These are phyloP conservation scores for Trichoplusia ni DNA, from an alignment of 1,140 invertebrate genomes.

Conservation along the genomic window DNA sequence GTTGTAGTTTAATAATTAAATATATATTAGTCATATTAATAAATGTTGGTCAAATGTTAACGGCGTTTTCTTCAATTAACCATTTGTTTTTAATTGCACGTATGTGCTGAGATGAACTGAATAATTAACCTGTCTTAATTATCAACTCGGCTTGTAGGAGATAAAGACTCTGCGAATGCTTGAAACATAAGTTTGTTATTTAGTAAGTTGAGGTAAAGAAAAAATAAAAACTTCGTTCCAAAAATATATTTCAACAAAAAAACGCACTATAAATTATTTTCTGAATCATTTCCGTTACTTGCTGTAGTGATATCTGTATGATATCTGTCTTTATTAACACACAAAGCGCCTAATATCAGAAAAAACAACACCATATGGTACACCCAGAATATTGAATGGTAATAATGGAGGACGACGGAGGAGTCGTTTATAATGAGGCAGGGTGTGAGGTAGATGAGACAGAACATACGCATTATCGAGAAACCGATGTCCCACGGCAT, in stretches of 20 bases:
- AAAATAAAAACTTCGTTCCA: neutral
- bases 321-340: slow-evolving; percentile 47
- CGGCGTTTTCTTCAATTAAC: too few species aligned
- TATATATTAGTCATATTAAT: neutral
- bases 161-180: too few species aligned
- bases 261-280: too few species aligned
- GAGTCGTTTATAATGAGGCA: slow-evolving; percentile 58
- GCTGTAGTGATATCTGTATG: neutral
- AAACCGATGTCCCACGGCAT: slow-evolving; percentile 70
- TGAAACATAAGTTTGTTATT: too few species aligned
- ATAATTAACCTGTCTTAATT: too few species aligned
- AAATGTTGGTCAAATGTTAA: too few species aligned
- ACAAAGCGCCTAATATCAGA: slow-evolving; percentile 53
- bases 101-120: too few species aligned
- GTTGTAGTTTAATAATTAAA: neutral
- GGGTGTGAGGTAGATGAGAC: slow-evolving; percentile 67
- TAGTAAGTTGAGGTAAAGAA: too few species aligned
- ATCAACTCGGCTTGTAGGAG: too few species aligned
- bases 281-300: too few species aligned
- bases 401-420: slow-evolving; percentile 53
- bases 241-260: neutral
- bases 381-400: slow-evolving; percentile 73
- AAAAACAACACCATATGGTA: slow-evolving; percentile 60
- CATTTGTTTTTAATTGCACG: too few species aligned
- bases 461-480: slow-evolving; percentile 69